Percentiles rank a stretch among this genome's conserved stretches.
Conservation (phyloP, 2,113 vertebrate species). For the Anhinga rufa region DNA sequence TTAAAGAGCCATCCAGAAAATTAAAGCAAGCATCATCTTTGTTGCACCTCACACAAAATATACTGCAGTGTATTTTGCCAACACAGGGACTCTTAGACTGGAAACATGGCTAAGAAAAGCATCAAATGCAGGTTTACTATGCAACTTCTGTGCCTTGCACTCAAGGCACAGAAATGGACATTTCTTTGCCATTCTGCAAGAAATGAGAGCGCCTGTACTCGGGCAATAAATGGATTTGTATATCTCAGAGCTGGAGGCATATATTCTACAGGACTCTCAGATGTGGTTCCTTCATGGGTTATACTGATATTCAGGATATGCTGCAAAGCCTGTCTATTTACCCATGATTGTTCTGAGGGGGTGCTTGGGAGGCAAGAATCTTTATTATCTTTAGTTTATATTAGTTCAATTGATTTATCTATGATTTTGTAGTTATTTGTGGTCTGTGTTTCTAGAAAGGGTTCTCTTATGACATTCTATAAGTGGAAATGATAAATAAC, state of each 20-base stretch:
- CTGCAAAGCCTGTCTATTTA: neutral
- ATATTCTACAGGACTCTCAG: neutral
- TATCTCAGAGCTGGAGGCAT: neutral
- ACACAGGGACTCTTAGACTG: neutral
- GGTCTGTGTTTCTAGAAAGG: neutral
- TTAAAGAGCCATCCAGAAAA: neutral
- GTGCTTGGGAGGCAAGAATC: neutral
- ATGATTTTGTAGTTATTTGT: neutral
- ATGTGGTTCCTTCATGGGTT: neutral
- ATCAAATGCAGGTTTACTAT: neutral
- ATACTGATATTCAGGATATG: neutral
- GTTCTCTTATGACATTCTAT: neutral
- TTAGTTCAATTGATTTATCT: neutral
- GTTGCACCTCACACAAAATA: neutral
- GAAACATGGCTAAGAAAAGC: neutral
- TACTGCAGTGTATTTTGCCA: neutral
- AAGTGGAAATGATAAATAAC: neutral
- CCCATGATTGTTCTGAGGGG: neutral
- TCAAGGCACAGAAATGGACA: neutral
- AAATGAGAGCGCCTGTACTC: neutral
- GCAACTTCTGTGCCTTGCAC: neutral
- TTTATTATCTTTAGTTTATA: neutral
- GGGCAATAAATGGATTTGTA: neutral
- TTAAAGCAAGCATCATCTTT: neutral
- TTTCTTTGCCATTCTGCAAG: neutral